A percentile compares a stretch with the other conserved stretches of the same genome.
phyloP scores from a whole-genome alignment of 2,888 invertebrate species.

The Oithona nana region DNA sequence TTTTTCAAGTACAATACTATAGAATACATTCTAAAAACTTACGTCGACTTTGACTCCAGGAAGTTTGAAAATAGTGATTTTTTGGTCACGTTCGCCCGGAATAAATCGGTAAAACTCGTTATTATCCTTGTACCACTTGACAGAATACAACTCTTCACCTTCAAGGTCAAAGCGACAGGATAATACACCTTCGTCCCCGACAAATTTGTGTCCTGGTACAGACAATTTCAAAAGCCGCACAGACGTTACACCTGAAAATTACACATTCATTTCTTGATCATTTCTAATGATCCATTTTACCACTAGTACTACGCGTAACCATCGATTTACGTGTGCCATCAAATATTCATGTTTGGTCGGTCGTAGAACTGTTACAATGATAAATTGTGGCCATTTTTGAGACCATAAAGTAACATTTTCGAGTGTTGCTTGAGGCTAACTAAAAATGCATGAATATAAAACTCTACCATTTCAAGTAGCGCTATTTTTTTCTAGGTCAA shows the following conservation, averaged over 20 bases:
- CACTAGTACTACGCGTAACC: no score
- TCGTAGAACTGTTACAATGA: no score
- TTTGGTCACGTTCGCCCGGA: constrained; percentile 13
- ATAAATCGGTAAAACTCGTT: constrained; percentile 15
- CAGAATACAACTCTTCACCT: constrained; percentile 5
- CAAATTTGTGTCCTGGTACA: constrained; percentile 6
- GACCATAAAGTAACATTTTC: no score
- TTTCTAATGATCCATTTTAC: no score
- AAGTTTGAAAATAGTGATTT: constrained; percentile 7
- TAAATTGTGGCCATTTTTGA: no score
- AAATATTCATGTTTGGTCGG: no score
- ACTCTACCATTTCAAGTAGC: no score
- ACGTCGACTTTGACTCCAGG: constrained; percentile 14
- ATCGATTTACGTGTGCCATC: no score
- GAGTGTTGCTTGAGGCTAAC: no score
- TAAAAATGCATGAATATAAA: no score
- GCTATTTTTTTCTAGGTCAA: no score
- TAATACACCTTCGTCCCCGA: constrained; percentile 2
- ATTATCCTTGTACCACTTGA: constrained; percentile 15
- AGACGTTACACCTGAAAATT: not conserved
- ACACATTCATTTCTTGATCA: no score
- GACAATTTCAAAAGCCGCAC: not conserved
- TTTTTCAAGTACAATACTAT: not conserved
- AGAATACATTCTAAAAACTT: not conserved
- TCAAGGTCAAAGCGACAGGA: constrained; percentile 12